A percentile compares a stretch with the other conserved stretches of the same genome.
Evolutionary conservation across 2,888 invertebrate genomes (phyloP).

Genomic region (Limnephilus auricula): DNA sequence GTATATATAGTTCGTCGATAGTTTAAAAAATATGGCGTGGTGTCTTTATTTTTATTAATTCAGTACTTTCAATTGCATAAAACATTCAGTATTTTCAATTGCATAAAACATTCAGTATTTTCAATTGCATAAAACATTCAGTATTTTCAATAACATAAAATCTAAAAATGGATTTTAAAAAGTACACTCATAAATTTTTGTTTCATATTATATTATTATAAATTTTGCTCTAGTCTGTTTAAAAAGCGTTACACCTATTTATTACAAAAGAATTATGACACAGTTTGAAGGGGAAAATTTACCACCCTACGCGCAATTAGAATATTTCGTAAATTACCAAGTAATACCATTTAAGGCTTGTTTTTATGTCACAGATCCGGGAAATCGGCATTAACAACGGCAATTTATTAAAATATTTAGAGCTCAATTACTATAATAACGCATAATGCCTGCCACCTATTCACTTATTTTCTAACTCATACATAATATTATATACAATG

Average conservation of each 20-base stretch:
- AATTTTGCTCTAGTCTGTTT: background rate
- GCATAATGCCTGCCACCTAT: background rate
- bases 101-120: no score
- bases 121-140: no score
- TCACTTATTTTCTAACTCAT: background rate
- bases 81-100: no score
- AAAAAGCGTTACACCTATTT: no score
- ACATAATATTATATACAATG: background rate
- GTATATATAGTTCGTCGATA: background rate
- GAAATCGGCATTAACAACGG: background rate
- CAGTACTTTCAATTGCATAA: no score
- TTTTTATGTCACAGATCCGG: background rate
- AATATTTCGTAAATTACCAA: background rate
- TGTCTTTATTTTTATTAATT: no score
- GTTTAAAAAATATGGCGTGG: background rate
- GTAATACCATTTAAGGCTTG: background rate
- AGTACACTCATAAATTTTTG: background rate
- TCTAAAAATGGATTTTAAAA: no score
- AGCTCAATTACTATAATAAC: background rate
- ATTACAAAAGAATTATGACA: no score
- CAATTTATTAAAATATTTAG: constrained; percentile 2
- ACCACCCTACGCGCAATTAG: background rate
- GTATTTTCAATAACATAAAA: no score
- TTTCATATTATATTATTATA: background rate
- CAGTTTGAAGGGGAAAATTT: background rate